A percentile compares a stretch with the other conserved stretches of the same genome.
These are phyloP conservation scores for Lycophotia porphyrea DNA, from an alignment of 2,888 invertebrate genomes.

Conservation along the genomic window DNA sequence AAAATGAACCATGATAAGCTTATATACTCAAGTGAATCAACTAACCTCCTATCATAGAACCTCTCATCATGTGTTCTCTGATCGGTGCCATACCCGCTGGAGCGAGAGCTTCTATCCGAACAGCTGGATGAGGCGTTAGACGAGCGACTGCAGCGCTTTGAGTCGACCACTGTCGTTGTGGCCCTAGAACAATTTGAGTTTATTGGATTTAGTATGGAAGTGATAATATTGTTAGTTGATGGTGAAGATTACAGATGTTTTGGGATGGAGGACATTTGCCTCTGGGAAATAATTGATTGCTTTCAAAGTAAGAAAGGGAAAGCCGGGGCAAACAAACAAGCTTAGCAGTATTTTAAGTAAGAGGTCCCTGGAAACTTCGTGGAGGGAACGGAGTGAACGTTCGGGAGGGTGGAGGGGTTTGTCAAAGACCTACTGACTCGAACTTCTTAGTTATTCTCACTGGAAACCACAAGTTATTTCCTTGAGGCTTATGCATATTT, in stretches of 20 bases:
- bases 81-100: conserved; percentile 87
- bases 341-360: too few species aligned
- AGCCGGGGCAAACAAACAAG: neutral
- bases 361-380: neutral
- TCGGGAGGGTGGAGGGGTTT: too few species aligned
- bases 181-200: conserved; percentile 65
- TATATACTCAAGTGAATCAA: conserved; percentile 6
- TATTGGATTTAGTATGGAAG: conserved; percentile 24
- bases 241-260: neutral
- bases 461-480: neutral
- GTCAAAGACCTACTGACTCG: neutral
- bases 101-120: conserved; percentile 85
- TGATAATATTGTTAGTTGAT: conserved; percentile 1
- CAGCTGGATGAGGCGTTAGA: conserved; percentile 87
- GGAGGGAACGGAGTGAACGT: too few species aligned
- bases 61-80: conserved; percentile 82
- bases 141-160: conserved; percentile 85
- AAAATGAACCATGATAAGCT: neutral
- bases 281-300: neutral
- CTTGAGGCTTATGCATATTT: neutral
- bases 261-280: neutral
- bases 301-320: neutral
- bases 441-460: neutral
- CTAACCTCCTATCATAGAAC: conserved; percentile 84
- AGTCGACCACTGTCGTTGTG: conserved; percentile 72